A percentile compares a stretch with the other conserved stretches of the same genome.
phyloP scores from a whole-genome alignment of 2,888 invertebrate genomes.

The Strigamia transsilvanica region DNA sequence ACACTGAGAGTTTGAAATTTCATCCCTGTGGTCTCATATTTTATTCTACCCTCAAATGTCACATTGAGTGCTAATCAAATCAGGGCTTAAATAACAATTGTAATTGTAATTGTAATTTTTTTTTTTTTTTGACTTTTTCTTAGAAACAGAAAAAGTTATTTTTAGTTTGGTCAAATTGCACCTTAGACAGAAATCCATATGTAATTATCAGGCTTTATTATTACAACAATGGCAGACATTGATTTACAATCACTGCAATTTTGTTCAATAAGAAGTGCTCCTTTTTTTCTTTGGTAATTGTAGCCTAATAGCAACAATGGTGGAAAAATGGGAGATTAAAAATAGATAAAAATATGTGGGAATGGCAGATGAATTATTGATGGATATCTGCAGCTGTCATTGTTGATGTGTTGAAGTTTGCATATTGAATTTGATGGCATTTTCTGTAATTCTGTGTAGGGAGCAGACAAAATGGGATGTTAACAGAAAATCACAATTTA shows the following conservation, averaged over 20 bases:
- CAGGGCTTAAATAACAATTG: no score
- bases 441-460: no score
- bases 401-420: background rate
- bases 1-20: background rate
- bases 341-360: background rate
- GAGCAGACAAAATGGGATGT: no score
- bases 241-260: background rate
- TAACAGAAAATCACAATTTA: no score
- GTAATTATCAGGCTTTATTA: background rate
- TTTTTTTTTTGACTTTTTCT: background rate
- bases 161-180: background rate
- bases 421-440: no score
- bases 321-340: background rate
- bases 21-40: background rate
- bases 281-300: background rate
- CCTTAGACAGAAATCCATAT: background rate
- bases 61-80: no score
- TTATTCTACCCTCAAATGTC: background rate
- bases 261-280: background rate
- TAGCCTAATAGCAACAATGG: background rate
- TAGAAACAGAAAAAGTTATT: background rate
- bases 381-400: background rate
- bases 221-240: background rate
- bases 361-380: background rate
- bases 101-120: background rate